A percentile compares a stretch with the other conserved stretches of the same genome.
Evolutionary conservation across 2,797 vertebrate genomes (phyloP).

Genomic region (Pipistrellus pygmaeus): DNA sequence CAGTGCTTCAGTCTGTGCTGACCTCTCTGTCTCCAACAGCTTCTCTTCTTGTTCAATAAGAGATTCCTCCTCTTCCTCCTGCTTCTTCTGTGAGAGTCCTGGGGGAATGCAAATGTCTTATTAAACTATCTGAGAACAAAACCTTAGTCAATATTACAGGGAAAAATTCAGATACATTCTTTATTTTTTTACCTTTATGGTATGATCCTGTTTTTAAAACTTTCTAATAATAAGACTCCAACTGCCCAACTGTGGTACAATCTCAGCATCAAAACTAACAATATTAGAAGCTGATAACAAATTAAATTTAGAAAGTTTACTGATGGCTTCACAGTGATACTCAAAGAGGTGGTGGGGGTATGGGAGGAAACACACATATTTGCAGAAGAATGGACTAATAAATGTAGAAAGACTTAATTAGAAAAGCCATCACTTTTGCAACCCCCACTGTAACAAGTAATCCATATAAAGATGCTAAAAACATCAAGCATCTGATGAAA

Average conservation of each 20-base stretch:
- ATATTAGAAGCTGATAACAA: neutral
- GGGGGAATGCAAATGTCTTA: constrained; percentile 63
- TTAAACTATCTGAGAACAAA: constrained; percentile 55
- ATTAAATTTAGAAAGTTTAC: neutral
- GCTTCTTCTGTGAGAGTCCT: constrained; percentile 85
- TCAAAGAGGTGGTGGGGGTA: neutral
- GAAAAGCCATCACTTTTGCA: constrained; percentile 37
- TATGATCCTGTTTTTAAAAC: constrained; percentile 34
- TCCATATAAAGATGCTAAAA: neutral
- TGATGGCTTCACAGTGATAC: neutral
- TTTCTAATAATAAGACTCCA: neutral
- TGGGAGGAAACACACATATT: neutral
- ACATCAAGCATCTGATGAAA: neutral
- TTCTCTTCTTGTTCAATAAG: constrained; percentile 87
- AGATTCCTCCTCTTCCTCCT: constrained; percentile 78
- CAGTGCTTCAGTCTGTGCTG: constrained; percentile 62
- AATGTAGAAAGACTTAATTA: neutral
- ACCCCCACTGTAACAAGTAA: neutral
- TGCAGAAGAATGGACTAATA: constrained; percentile 43
- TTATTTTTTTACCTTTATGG: neutral
- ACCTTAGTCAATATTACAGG: constrained; percentile 41
- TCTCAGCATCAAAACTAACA: neutral
- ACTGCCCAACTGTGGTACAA: neutral
- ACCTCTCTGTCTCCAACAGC: constrained; percentile 92
- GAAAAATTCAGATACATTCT: constrained; percentile 30